Evolutionary conservation across 1,140 invertebrate genomes (phyloP).

Genomic region (Caenorhabditis inopinata): DNA sequence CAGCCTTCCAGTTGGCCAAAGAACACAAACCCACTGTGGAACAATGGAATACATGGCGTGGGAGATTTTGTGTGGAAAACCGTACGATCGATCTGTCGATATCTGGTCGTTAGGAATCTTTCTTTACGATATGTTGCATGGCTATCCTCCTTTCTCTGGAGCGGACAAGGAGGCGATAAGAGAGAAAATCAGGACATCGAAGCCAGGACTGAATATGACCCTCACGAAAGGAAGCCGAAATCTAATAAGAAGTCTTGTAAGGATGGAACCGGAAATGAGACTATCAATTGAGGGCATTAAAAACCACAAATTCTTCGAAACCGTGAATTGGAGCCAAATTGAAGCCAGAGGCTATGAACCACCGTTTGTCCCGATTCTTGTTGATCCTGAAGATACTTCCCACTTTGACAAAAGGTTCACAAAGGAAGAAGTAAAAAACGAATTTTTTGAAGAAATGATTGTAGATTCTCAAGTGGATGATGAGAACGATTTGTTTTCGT

Average conservation of each 20-base stretch:
- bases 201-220: too few species aligned
- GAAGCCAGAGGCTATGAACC: not conserved
- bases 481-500: too few species aligned
- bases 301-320: not conserved
- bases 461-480: too few species aligned
- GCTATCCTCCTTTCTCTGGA: not conserved
- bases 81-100: not conserved
- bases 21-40: not conserved
- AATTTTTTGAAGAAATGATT: too few species aligned
- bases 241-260: not conserved
- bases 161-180: too few species aligned
- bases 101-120: not conserved
- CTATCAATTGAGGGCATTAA: not conserved
- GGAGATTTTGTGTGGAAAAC: not conserved
- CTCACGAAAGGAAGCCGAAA: not conserved
- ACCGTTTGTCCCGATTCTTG: not conserved
- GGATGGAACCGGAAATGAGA: not conserved
- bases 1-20: not conserved
- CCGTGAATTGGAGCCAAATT: not conserved
- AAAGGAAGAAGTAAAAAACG: too few species aligned
- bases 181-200: too few species aligned
- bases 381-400: not conserved
- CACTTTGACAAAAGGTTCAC: not conserved
- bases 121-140: not conserved
- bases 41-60: not conserved